A percentile compares a stretch with the other conserved stretches of the same genome.
Evolutionary conservation across 2,113 vertebrate genomes (phyloP).

Genomic region (Rhinoptilus africanus): DNA sequence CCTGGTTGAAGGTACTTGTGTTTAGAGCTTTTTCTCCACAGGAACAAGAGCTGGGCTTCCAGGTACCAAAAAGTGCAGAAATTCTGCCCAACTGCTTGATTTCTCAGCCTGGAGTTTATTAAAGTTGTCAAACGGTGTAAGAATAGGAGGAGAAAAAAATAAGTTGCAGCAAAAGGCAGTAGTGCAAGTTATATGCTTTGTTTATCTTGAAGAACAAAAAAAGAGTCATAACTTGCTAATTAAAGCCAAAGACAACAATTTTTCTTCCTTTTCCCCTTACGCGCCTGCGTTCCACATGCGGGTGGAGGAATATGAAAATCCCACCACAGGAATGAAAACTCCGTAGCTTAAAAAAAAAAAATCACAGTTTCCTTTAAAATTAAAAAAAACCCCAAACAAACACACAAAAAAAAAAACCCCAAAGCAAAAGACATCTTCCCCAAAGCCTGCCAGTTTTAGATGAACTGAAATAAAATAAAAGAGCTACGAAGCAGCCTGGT

Average conservation of each 20-base stretch:
- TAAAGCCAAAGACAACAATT: neutral
- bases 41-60: neutral
- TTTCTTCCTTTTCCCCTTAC: neutral
- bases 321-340: fast-evolving
- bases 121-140: neutral
- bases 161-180: neutral
- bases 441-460: no score
- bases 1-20: fast-evolving
- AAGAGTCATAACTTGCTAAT: neutral
- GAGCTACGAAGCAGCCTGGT: neutral
- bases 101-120: neutral
- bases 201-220: neutral
- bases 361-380: neutral
- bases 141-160: neutral
- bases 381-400: no score
- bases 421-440: neutral
- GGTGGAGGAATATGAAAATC: no score
- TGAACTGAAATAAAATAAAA: neutral
- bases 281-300: fast-evolving
- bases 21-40: neutral
- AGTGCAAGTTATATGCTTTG: neutral
- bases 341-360: neutral
- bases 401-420: no score
- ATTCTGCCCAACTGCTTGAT: neutral
- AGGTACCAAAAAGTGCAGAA: neutral